phyloP scores from a whole-genome alignment of 2,797 vertebrate genomes.

The Mormyrus proboscirostris region DNA sequence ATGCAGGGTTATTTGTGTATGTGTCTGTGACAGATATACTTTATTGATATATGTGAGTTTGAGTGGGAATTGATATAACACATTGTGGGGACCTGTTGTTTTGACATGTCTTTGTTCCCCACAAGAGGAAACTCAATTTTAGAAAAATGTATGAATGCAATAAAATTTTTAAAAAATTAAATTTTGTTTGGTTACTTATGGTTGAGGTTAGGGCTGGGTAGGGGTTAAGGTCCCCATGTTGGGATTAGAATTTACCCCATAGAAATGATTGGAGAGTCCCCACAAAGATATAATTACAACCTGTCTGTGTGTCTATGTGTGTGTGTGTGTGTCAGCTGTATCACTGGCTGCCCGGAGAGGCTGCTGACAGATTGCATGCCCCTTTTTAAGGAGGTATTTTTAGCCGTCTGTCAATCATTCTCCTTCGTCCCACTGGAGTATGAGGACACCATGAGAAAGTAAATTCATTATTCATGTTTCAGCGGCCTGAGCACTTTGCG shows the following conservation, averaged over 20 bases:
- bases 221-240: too few relatives aligned
- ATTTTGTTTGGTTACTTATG: too few relatives aligned
- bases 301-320: neutral
- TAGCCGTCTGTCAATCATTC: neutral
- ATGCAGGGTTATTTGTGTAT: constrained; percentile 1
- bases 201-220: too few relatives aligned
- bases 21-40: neutral
- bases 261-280: neutral
- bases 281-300: neutral
- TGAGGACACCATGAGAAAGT: neutral
- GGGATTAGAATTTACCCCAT: neutral
- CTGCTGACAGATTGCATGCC: constrained; percentile 6
- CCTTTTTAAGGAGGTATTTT: neutral
- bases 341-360: neutral
- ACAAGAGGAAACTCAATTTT: neutral
- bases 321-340: neutral
- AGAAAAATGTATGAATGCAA: neutral
- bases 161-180: too few relatives aligned
- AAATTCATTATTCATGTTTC: neutral
- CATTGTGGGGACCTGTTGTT: too few relatives aligned
- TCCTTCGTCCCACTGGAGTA: neutral
- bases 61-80: neutral
- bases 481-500: neutral
- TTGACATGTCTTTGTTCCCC: neutral
- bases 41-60: neutral